Evolutionary conservation across 2,113 vertebrate genomes (phyloP), one percentile per base, ranked within the genome.

Genomic region (Xyrauchen texanus): DNA sequence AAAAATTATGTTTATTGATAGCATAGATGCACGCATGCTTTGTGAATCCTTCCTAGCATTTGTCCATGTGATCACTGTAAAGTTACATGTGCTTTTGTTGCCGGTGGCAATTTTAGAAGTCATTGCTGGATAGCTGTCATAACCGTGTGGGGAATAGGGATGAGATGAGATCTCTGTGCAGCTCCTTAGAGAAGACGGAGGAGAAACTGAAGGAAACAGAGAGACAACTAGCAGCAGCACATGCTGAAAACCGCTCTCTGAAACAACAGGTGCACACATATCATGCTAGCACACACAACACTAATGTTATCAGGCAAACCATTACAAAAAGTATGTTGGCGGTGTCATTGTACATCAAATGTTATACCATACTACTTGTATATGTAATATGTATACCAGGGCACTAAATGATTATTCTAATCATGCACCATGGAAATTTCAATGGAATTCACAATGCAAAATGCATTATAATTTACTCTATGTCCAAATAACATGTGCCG

Each of bases 231-330:
- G 93, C 94, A 45, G 90, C 88, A 0, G 95, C 94, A 0, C 92
- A 95, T n/a, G 91, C 91, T 6, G 96, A 98, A 87, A 98, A 98
- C 87, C 92, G 93, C 82, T 90, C 94, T 70, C 88, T 99, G 82
- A 96, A 93, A 83, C 90, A 95, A 68, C 96, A 98, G 96, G 98
- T 99, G 46, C 44, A 52, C 46, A 55, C 44, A 34, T 68, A 66
- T 21, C 10, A 45, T 57, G 67, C 75, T 68, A 12, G 21, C 16
- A 21, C 21, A 16, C 6, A 49, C n/a, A 15, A 13, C n/a, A 58
- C 13, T 58, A 34, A 2, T 5, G 6, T 58, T 2, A n/a, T 7
- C 7, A 34, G 21, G 21, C 21, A 34, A 34, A 34, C 21, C 21
- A 34, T 34, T 34, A 34, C 21, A 34, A 34, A 34, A 34, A 34